phyloP scores from a whole-genome alignment of 2,113 vertebrate genomes.

The Periophthalmodon schlosseri region DNA sequence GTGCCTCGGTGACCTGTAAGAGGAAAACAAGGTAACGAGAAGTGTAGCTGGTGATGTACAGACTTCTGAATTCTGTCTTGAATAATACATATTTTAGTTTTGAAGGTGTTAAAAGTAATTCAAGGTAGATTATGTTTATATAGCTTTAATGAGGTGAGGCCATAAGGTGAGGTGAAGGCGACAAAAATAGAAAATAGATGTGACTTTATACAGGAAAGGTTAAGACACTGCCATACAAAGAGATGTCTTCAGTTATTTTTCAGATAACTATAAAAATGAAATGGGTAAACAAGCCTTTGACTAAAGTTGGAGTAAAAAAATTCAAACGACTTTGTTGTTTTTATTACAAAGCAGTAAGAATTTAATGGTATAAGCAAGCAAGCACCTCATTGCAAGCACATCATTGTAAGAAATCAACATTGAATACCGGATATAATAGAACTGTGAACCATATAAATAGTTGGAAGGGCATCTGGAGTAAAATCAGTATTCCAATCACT shows the following conservation, averaged over 20 bases:
- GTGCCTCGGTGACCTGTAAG: slow-evolving; percentile 42
- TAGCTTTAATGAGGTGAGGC: not conserved
- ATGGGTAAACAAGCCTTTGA: not conserved
- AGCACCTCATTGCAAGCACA: too few relatives aligned
- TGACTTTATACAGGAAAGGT: not conserved
- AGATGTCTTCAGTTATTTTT: not conserved
- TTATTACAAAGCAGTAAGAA: not conserved
- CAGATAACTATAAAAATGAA: not conserved
- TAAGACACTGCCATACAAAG: not conserved
- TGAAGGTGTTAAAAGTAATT: not conserved
- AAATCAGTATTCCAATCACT: not conserved
- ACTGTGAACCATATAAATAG: not conserved
- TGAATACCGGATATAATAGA: not conserved
- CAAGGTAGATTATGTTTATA: not conserved
- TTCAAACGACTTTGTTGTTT: not conserved
- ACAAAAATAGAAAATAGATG: not conserved
- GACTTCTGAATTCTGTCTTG: not conserved
- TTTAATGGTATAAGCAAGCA: not conserved
- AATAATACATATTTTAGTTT: not conserved
- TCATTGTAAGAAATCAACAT: not conserved
- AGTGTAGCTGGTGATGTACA: slow-evolving; percentile 17
- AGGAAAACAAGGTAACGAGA: slow-evolving; percentile 16
- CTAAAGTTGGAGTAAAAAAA: not conserved
- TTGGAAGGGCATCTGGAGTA: not conserved
- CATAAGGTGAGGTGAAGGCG: not conserved